A percentile compares a stretch with the other conserved stretches of the same genome.
Conservation (phyloP, 1,140 invertebrate species). For the Anoplolepis gracilipes region DNA sequence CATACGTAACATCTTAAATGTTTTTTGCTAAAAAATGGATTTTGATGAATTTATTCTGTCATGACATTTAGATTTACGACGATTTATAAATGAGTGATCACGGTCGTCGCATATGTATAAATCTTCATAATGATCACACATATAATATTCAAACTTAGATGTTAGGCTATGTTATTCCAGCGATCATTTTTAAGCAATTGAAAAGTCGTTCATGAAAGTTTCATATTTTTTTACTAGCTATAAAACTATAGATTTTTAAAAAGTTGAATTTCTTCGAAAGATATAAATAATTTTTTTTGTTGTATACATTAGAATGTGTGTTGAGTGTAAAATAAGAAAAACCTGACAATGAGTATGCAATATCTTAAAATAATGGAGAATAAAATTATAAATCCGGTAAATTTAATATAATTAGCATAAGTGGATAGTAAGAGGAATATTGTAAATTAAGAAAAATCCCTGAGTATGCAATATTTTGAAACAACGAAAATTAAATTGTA, state of each 20-base stretch:
- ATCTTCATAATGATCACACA: conserved; percentile 18
- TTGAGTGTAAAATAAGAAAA: not conserved
- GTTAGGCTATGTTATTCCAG: not conserved
- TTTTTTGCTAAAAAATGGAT: not conserved
- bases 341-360: not conserved
- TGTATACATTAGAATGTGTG: too few species aligned
- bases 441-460: too few species aligned
- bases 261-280: not conserved
- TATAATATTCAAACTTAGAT: not conserved
- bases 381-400: not conserved
- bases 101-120: not conserved
- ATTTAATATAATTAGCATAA: not conserved
- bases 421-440: too few species aligned
- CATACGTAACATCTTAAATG: not conserved
- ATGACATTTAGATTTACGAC: not conserved
- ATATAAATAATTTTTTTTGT: not conserved
- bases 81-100: conserved; percentile 13
- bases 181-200: conserved; percentile 6
- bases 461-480: too few species aligned
- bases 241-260: not conserved
- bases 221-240: not conserved
- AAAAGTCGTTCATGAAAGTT: conserved; percentile 21
- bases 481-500: too few species aligned
- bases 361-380: not conserved
- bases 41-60: conserved; percentile 14